Conservation (phyloP, 2,888 invertebrate species). For the Drosophila merina region DNA sequence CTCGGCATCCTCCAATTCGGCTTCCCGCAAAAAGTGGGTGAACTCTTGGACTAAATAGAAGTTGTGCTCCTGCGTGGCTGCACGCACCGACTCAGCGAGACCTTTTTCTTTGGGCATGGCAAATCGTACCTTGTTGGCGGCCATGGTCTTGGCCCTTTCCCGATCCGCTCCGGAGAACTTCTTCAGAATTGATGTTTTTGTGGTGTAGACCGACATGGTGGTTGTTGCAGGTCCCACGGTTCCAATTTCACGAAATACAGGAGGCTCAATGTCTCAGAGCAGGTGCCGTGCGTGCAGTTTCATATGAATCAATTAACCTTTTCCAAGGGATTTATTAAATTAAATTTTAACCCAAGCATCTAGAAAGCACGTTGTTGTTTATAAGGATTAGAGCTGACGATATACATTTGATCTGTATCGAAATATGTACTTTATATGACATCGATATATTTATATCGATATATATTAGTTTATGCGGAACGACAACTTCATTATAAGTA, state of each 20-base stretch:
- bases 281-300: not conserved
- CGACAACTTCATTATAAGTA: no score
- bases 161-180: conserved; percentile 74
- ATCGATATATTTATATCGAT: no score
- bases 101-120: conserved; percentile 75
- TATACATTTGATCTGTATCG: no score
- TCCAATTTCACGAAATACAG: not conserved
- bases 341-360: not conserved
- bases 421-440: no score
- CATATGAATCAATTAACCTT: not conserved
- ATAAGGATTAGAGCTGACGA: no score
- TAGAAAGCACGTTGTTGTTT: not conserved
- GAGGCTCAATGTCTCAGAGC: not conserved
- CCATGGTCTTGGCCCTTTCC: conserved; percentile 77
- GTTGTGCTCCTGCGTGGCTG: conserved; percentile 65
- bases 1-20: conserved; percentile 85
- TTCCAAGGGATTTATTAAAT: not conserved
- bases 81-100: conserved; percentile 68
- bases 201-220: conserved; percentile 79
- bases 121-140: conserved; percentile 82
- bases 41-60: conserved; percentile 76
- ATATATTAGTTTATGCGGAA: no score
- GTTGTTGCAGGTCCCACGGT: not conserved
- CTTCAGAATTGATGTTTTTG: conserved; percentile 82
- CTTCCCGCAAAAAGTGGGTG: conserved; percentile 71